phyloP scores from a whole-genome alignment of 2,797 vertebrate species.

The Cyprinodon diabolis region DNA sequence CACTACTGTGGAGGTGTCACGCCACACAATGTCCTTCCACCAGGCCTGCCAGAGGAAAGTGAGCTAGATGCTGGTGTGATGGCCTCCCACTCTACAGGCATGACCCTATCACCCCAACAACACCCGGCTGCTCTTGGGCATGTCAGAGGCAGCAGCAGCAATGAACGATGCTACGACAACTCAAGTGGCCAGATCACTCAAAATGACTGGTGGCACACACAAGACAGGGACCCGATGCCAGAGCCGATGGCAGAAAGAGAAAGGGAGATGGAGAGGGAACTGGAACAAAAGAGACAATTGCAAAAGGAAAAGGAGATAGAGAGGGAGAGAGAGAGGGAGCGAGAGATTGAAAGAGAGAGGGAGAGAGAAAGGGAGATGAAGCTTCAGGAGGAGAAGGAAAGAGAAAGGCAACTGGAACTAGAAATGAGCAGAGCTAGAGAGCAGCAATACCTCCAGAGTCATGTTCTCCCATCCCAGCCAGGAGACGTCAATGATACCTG shows the following conservation, averaged over 20 bases:
- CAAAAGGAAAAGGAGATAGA: slow-evolving; percentile 17
- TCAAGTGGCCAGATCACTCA: slow-evolving; percentile 50
- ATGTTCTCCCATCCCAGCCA: slow-evolving; percentile 64
- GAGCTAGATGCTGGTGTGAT: slow-evolving; percentile 48
- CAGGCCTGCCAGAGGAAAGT: slow-evolving; percentile 51
- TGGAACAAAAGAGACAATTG: slow-evolving; percentile 7
- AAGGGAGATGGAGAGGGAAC: slow-evolving; percentile 42
- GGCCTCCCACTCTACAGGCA: slow-evolving; percentile 46
- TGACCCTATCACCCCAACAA: slow-evolving; percentile 56
- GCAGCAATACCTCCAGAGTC: slow-evolving; percentile 64
- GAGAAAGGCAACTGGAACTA: slow-evolving; percentile 58
- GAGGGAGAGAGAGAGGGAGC: slow-evolving; percentile 54
- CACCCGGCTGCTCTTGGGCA: slow-evolving; percentile 54
- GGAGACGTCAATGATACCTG: slow-evolving; percentile 83
- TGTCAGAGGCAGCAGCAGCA: slow-evolving; percentile 44
- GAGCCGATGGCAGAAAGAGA: slow-evolving; percentile 63
- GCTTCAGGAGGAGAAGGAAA: slow-evolving; percentile 56
- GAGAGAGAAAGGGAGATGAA: slow-evolving; percentile 59
- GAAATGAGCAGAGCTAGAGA: slow-evolving; percentile 46
- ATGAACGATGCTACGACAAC: slow-evolving; percentile 61
- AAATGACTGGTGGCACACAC: slow-evolving; percentile 67
- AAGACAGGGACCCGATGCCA: slow-evolving; percentile 60
- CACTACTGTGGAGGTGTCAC: slow-evolving; percentile 66
- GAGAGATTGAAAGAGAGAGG: slow-evolving; percentile 56
- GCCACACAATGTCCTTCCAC: slow-evolving; percentile 37